Percentiles rank a stretch among this genome's conserved stretches.
Evolutionary conservation across 2,888 invertebrate species (phyloP).

Genomic region (Endotricha flammealis): DNA sequence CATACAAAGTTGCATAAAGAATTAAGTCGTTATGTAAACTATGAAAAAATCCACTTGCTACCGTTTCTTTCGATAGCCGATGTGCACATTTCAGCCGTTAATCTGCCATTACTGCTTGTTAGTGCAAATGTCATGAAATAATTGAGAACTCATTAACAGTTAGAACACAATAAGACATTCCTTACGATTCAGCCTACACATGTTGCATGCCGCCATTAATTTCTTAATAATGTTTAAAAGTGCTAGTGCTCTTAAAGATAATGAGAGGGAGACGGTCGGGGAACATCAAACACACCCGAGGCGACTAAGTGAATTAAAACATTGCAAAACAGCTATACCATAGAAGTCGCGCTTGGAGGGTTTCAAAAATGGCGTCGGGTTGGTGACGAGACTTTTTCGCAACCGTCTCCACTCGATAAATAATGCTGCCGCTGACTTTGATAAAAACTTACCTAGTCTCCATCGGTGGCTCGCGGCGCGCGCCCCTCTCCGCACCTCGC

Average conservation of each 20-base stretch:
- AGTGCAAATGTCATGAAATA: background rate
- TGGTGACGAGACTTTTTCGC: slow-evolving; percentile 75
- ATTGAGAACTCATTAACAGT: background rate
- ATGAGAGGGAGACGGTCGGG: slow-evolving; percentile 52
- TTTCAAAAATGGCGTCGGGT: slow-evolving; percentile 72
- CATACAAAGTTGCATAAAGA: too few relatives aligned
- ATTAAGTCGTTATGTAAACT: too few relatives aligned
- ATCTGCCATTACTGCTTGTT: background rate
- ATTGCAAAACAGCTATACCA: slow-evolving; percentile 65
- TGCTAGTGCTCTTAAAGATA: background rate
- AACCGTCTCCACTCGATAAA: slow-evolving; percentile 77
- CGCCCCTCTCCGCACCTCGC: slow-evolving; percentile 42
- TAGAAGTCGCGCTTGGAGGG: slow-evolving; percentile 60
- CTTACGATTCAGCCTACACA: background rate
- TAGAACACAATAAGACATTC: background rate
- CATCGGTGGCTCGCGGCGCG: slow-evolving; percentile 72
- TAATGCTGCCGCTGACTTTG: slow-evolving; percentile 72
- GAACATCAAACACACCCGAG: slow-evolving; percentile 52
- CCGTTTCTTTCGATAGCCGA: too few relatives aligned
- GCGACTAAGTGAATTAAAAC: slow-evolving; percentile 66
- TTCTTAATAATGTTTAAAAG: slow-evolving; percentile 11
- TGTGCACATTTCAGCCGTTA: too few relatives aligned
- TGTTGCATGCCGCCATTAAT: background rate
- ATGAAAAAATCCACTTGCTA: too few relatives aligned
- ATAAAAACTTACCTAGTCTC: slow-evolving; percentile 78